Evolutionary conservation across 2,113 vertebrate genomes (phyloP).

Genomic region (Chrysochloris asiatica): DNA sequence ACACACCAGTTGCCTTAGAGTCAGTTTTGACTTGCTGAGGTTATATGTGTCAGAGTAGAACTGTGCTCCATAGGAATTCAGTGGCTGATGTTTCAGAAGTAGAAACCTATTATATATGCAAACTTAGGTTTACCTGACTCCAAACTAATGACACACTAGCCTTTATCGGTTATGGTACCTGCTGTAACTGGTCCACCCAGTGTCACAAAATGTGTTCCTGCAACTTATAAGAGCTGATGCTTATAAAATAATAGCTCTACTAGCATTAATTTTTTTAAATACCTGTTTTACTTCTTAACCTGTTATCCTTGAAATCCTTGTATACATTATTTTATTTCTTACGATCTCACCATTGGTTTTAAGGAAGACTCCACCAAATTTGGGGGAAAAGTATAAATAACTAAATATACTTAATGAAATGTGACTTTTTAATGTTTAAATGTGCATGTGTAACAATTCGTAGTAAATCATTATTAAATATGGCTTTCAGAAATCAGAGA

Average conservation of each 20-base stretch:
- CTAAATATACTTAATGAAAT: neutral
- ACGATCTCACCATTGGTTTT: conserved; percentile 23
- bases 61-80: neutral
- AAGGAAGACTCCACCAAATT: conserved; percentile 3
- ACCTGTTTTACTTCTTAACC: conserved; percentile 46
- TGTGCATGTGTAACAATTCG: neutral
- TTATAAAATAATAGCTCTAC: neutral
- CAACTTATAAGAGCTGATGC: neutral
- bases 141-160: neutral
- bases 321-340: conserved; percentile 54
- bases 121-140: conserved; percentile 11
- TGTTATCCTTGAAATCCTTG: conserved; percentile 33
- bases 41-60: neutral
- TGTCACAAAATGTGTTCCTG: neutral
- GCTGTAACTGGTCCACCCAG: neutral
- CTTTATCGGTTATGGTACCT: neutral
- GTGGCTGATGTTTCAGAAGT: neutral
- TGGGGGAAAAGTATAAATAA: conserved; percentile 32
- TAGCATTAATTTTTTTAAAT: conserved; percentile 30
- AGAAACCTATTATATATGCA: neutral
- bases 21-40: neutral
- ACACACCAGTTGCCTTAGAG: neutral
- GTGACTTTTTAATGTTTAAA: neutral
- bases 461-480: neutral
- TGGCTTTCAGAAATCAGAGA: conserved; percentile 47